Conservation (phyloP, 1,140 invertebrate species). For the Drosophila nigromelanica region DNA sequence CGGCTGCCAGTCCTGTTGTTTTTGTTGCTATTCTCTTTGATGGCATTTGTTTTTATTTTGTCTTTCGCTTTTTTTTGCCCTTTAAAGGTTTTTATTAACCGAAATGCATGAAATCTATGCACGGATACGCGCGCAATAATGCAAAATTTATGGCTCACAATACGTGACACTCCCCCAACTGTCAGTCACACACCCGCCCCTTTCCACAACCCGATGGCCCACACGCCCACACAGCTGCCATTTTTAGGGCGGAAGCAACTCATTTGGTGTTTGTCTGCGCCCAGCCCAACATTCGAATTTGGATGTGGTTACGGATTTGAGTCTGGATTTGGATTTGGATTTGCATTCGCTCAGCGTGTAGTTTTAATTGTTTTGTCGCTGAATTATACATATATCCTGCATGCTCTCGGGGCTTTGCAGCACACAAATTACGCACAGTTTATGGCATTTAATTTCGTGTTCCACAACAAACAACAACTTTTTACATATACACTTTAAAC, state of each 20-base stretch:
- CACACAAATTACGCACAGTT: slow-evolving; percentile 46
- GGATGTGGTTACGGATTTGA: slow-evolving; percentile 1
- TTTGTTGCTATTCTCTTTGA: slow-evolving; percentile 15
- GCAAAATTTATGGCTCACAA: slow-evolving; percentile 71
- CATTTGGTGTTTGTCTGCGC: slow-evolving; percentile 53
- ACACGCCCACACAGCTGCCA: neutral
- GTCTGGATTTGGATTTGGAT: neutral
- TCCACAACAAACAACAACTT: slow-evolving; percentile 22
- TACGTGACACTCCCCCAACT: slow-evolving; percentile 65
- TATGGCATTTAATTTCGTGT: slow-evolving; percentile 70
- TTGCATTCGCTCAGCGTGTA: slow-evolving; percentile 63
- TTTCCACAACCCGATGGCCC: neutral
- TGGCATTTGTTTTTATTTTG: slow-evolving; percentile 36
- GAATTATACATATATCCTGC: slow-evolving; percentile 42
- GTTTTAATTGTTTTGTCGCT: slow-evolving; percentile 76
- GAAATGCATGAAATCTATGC: slow-evolving; percentile 78
- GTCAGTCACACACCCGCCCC: neutral
- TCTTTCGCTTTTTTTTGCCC: slow-evolving; percentile 28
- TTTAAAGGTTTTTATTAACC: slow-evolving; percentile 70
- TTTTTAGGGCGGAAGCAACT: slow-evolving; percentile 53
- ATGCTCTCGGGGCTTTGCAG: slow-evolving; percentile 11
- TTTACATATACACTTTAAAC: slow-evolving; percentile 51
- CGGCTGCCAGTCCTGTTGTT: slow-evolving; percentile 16
- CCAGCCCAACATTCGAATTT: slow-evolving; percentile 9
- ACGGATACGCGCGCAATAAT: slow-evolving; percentile 74